phyloP scores from a whole-genome alignment of 2,113 vertebrate genomes.

The Furnarius figulus region DNA sequence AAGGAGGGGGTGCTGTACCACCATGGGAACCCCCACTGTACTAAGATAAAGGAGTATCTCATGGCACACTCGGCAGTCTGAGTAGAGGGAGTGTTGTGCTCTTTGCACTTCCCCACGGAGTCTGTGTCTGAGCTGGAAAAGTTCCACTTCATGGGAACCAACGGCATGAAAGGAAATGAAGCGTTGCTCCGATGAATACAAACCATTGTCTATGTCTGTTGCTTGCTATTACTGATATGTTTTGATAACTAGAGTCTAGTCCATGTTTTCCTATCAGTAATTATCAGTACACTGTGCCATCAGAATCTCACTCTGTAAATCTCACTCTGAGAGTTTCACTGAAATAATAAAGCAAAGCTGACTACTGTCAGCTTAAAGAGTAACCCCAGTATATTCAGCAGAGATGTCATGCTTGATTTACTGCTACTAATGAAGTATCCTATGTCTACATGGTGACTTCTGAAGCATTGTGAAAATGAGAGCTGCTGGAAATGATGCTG shows the following conservation, averaged over 20 bases:
- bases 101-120: accelerated
- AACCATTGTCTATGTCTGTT: not conserved
- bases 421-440: not conserved
- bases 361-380: not conserved
- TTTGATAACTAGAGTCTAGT: not conserved
- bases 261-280: not conserved
- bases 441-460: not conserved
- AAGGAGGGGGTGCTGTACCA: not conserved
- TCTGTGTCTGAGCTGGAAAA: not conserved
- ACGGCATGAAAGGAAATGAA: not conserved
- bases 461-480: not conserved
- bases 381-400: not conserved
- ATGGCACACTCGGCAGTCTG: not conserved
- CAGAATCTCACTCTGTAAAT: not conserved
- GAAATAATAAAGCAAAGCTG: not conserved
- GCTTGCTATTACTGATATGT: not conserved
- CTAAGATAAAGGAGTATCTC: not conserved
- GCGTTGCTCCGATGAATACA: not conserved
- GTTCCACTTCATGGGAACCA: accelerated
- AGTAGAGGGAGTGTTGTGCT: not conserved
- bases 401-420: not conserved
- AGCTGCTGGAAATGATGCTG: not conserved
- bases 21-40: not conserved
- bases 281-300: not conserved
- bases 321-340: not conserved